A percentile compares a stretch with the other conserved stretches of the same genome.
phyloP scores from a whole-genome alignment of 2,113 vertebrate genomes.

The Rhadina sibilatrix region DNA sequence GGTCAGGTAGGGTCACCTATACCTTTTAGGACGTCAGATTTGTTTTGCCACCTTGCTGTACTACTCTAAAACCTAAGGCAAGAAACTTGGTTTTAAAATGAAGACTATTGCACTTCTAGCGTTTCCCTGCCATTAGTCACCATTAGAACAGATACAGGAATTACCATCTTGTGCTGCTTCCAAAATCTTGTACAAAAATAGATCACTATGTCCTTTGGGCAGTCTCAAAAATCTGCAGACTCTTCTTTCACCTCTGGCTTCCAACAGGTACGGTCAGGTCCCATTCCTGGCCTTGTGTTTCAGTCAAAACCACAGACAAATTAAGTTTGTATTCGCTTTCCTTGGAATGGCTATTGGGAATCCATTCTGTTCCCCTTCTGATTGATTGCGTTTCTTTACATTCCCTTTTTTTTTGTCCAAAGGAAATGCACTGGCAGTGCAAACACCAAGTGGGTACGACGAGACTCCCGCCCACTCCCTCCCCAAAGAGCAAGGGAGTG shows the following conservation, averaged over 20 bases:
- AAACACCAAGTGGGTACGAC: neutral
- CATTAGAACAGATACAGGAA: neutral
- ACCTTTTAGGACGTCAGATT: neutral
- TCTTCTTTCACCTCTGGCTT: neutral
- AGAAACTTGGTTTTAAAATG: slow-evolving; percentile 13
- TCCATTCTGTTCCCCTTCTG: neutral
- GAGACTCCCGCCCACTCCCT: neutral
- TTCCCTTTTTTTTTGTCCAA: neutral
- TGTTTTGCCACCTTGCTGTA: neutral
- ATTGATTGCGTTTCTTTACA: neutral
- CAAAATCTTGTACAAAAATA: slow-evolving; percentile 59
- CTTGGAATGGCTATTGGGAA: neutral
- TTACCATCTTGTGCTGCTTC: neutral
- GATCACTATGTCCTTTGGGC: neutral
- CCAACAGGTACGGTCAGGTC: neutral
- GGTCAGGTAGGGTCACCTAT: neutral
- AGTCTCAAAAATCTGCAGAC: neutral
- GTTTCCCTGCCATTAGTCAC: neutral
- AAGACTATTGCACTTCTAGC: neutral
- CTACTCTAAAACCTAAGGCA: neutral
- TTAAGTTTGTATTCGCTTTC: neutral
- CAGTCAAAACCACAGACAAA: neutral
- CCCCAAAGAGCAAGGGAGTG: neutral
- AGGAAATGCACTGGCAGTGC: slow-evolving; percentile 68
- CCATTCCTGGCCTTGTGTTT: neutral